Evolutionary conservation across 2,797 vertebrate genomes (phyloP), one percentile per base, ranked within the genome.

Genomic region (Squalus acanthias): DNA sequence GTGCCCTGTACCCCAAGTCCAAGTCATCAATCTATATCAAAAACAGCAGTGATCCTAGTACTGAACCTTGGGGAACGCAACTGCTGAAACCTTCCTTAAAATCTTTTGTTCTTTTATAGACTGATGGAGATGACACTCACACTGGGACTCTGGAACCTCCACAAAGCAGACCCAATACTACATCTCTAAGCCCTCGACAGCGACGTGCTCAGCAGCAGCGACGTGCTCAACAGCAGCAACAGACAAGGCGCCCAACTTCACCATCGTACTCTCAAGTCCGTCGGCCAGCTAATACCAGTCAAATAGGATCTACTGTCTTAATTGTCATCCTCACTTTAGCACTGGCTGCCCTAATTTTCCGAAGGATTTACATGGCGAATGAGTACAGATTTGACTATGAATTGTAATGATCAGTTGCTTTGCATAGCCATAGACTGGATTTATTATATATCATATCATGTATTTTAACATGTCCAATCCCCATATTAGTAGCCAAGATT

Each of bases 321-420:
- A 99, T 99, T 24, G 97, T 99, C 96, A 97, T 99, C 96, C 98
- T 99, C 97, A 98, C 99, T 96, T 98, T 99, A 87, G 99, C 98
- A 0, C 97, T 99, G 96, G 99, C 99, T 22, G 99, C 98, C 0
- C 99, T 99, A 96, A 98, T 99, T 97, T 99, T 99, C 97, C 99
- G 99, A 96, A 98, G 99, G 97, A 98, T 99, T 98, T 99, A 98
- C 97, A 97, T 99, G 97, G 98, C 99, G 96, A 98, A 99, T 0
- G 99, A 99, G 97, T 99, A 99, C 97, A 98, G 99, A 97, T 99
- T 99, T 96, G 98, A 99, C 97, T 99, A 98, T 92, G 99, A 99
- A 97, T 98, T 99, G 96, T 99, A 98, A 97, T 96, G 94, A 79
- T 95, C 70, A 74, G 39, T 76, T 76, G 70, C 70, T 95, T 95